These are phyloP conservation scores for Microctenopoma lineatum DNA, from an alignment of 2,797 vertebrate species.

Conservation along the genomic window DNA sequence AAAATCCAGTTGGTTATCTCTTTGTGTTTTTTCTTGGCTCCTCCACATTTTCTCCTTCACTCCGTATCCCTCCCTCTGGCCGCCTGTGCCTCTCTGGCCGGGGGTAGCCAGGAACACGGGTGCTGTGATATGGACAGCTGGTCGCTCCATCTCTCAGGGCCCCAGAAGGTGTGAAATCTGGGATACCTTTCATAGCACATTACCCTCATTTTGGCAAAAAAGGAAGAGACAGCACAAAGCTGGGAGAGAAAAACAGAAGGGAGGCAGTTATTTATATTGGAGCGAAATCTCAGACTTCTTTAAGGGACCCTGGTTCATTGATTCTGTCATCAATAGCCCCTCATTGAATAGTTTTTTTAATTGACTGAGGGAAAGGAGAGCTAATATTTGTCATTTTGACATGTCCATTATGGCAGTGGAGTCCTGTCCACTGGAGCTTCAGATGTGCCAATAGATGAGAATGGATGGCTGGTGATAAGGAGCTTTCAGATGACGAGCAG, in stretches of 20 bases:
- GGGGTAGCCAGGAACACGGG: slow-evolving; percentile 81
- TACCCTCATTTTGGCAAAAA: slow-evolving; percentile 81
- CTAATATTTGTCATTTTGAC: slow-evolving; percentile 81
- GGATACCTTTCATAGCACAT: slow-evolving; percentile 85
- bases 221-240: slow-evolving; percentile 51
- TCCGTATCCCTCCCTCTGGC: slow-evolving; percentile 54
- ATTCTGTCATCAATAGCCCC: slow-evolving; percentile 52
- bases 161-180: slow-evolving; percentile 84
- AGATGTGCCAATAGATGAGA: slow-evolving; percentile 77
- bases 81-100: slow-evolving; percentile 73
- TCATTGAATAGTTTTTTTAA: slow-evolving; percentile 74
- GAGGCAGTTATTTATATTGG: slow-evolving; percentile 69
- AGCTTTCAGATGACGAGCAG: slow-evolving; percentile 64
- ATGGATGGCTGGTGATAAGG: slow-evolving; percentile 67
- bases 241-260: slow-evolving; percentile 67
- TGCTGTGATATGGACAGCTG: slow-evolving; percentile 86
- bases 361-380: slow-evolving; percentile 64
- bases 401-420: slow-evolving; percentile 67
- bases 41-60: slow-evolving; percentile 19
- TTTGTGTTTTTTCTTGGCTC: slow-evolving; percentile 27
- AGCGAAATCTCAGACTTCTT: slow-evolving; percentile 47
- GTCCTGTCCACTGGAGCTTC: slow-evolving; percentile 71
- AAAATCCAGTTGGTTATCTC: slow-evolving; percentile 60
- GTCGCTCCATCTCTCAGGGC: slow-evolving; percentile 79
- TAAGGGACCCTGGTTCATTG: slow-evolving; percentile 50